Conservation (phyloP, 2,888 invertebrate species). For the Agrilus cyanescens region DNA sequence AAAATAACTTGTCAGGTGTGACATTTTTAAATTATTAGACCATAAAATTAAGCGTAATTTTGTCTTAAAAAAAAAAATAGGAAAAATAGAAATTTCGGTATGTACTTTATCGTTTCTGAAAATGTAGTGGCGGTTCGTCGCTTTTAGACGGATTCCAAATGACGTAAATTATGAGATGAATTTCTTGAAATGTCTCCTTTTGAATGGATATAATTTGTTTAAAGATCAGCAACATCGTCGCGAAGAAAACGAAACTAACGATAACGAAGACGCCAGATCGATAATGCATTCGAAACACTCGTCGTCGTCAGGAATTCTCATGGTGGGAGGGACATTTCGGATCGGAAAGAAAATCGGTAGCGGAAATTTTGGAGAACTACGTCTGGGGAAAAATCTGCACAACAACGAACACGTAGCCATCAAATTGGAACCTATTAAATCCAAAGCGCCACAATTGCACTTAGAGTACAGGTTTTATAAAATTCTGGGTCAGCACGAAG, state of each 20-base stretch:
- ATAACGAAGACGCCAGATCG: neutral
- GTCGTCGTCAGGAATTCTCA: conserved; percentile 79
- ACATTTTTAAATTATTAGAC: too few species aligned
- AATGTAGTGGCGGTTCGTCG: too few species aligned
- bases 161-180: too few species aligned
- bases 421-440: conserved; percentile 99
- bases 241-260: neutral
- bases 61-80: too few species aligned
- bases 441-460: conserved; percentile 98
- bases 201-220: neutral
- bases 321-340: conserved; percentile 99
- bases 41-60: too few species aligned
- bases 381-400: conserved; percentile 99
- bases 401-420: conserved; percentile 99
- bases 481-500: conserved; percentile 84
- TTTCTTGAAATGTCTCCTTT: too few species aligned
- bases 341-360: conserved; percentile 99
- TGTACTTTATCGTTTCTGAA: too few species aligned
- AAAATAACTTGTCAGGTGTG: too few species aligned
- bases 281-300: conserved; percentile 70
- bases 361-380: conserved; percentile 98
- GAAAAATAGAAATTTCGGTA: too few species aligned
- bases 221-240: neutral
- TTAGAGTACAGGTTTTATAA: conserved; percentile 99
- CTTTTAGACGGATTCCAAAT: too few species aligned